Percentiles rank a stretch among this genome's conserved stretches.
phyloP scores from a whole-genome alignment of 64 coral and sea anemone species.

The Stichodactyla helianthus region DNA sequence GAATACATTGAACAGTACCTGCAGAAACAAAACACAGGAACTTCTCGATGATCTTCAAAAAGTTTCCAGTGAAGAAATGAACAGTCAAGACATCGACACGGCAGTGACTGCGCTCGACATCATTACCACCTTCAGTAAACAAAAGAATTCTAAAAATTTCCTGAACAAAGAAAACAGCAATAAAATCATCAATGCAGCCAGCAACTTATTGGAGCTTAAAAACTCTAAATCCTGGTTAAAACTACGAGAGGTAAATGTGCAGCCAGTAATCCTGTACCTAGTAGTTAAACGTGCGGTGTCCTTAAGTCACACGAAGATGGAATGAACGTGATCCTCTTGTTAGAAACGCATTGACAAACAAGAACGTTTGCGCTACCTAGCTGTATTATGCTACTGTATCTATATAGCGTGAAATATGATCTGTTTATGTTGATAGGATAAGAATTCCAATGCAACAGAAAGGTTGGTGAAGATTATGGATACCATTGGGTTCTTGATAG shows the following conservation, averaged over 20 bases:
- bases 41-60: conserved; percentile 8
- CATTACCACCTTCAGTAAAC: not conserved
- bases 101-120: not conserved
- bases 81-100: not conserved
- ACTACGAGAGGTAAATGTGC: not conserved
- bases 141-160: not conserved
- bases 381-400: too few relatives aligned
- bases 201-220: not conserved
- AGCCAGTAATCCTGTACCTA: too few relatives aligned
- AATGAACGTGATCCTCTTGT: too few relatives aligned
- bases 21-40: not conserved
- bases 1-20: not conserved
- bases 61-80: not conserved
- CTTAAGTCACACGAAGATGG: too few relatives aligned
- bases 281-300: too few relatives aligned
- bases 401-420: too few relatives aligned
- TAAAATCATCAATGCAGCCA: not conserved
- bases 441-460: not conserved
- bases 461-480: not conserved
- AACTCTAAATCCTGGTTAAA: not conserved
- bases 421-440: not conserved
- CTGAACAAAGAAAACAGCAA: not conserved
- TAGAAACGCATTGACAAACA: too few relatives aligned
- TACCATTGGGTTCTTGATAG: not conserved
- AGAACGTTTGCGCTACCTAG: too few relatives aligned